phyloP scores from a whole-genome alignment of 2,797 vertebrate genomes.

The Crenuchus spilurus region DNA sequence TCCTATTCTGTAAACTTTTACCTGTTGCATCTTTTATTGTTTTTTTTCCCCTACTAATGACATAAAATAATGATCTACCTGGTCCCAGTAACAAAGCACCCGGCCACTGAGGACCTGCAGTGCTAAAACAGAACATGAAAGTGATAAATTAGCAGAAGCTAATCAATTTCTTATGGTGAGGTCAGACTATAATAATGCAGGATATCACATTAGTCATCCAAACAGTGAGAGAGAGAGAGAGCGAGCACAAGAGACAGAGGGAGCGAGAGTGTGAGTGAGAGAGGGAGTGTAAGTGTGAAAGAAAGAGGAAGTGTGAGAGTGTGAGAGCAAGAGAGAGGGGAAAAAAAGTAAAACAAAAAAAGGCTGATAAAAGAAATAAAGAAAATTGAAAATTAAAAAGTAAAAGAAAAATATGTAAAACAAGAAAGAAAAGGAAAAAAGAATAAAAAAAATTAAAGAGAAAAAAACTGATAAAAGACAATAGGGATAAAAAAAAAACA shows the following conservation, averaged over 20 bases:
- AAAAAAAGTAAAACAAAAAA: neutral
- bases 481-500: neutral
- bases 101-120: neutral
- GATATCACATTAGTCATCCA: conserved; percentile 29
- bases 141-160: conserved; percentile 11
- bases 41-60: too few relatives aligned
- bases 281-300: too few relatives aligned
- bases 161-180: conserved; percentile 23
- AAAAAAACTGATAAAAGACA: too few relatives aligned
- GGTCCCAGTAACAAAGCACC: neutral
- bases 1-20: too few relatives aligned
- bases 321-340: neutral
- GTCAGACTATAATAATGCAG: conserved; percentile 31
- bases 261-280: too few relatives aligned
- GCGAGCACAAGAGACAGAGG: neutral
- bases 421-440: too few relatives aligned
- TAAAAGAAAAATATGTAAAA: conserved; percentile 20
- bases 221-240: neutral
- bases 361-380: too few relatives aligned
- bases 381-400: too few relatives aligned
- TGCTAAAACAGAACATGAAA: neutral
- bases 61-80: neutral
- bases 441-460: conserved; percentile 32
- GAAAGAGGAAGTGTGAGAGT: neutral
- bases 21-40: too few relatives aligned